Evolutionary conservation across 2,113 vertebrate species (phyloP).

Genomic region (Polypterus senegalus): DNA sequence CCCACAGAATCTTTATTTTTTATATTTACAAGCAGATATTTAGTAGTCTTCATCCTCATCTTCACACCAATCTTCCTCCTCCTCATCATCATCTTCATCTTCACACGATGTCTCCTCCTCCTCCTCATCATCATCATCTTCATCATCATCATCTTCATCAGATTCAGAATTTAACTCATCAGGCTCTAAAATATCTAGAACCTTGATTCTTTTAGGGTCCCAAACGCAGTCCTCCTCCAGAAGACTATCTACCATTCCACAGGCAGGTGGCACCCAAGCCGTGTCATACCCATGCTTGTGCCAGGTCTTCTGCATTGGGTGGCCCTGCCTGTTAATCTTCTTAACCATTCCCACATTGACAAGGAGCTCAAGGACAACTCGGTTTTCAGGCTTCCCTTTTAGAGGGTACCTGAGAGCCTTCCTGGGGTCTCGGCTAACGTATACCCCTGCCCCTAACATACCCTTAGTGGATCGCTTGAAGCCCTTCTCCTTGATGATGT

Average conservation of each 20-base stretch:
- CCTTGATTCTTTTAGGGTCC: constrained; percentile 16
- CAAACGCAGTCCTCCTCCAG: constrained; percentile 19
- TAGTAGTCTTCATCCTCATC: no score
- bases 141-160: no score
- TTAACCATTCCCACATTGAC: constrained; percentile 11
- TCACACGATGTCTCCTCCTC: no score
- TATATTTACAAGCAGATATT: no score
- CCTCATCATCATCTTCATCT: no score
- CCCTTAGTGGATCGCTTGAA: constrained; percentile 5
- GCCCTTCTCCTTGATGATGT: background rate
- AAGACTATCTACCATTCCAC: constrained; percentile 9
- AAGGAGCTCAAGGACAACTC: constrained; percentile 11
- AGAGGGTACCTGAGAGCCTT: constrained; percentile 10
- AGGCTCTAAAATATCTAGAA: background rate
- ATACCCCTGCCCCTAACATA: constrained; percentile 14
- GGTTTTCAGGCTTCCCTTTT: background rate
- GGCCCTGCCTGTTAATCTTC: constrained; percentile 5
- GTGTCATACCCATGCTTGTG: constrained; percentile 15
- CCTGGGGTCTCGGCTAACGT: constrained; percentile 5
- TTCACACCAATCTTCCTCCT: no score
- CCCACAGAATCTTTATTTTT: no score
- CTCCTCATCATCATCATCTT: no score
- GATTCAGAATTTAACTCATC: no score
- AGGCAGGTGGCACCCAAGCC: constrained; percentile 10
- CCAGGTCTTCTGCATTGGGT: constrained; percentile 12